A percentile compares a stretch with the other conserved stretches of the same genome.
phyloP scores from a whole-genome alignment of 2,888 invertebrate species.

The Noctua fimbriata region DNA sequence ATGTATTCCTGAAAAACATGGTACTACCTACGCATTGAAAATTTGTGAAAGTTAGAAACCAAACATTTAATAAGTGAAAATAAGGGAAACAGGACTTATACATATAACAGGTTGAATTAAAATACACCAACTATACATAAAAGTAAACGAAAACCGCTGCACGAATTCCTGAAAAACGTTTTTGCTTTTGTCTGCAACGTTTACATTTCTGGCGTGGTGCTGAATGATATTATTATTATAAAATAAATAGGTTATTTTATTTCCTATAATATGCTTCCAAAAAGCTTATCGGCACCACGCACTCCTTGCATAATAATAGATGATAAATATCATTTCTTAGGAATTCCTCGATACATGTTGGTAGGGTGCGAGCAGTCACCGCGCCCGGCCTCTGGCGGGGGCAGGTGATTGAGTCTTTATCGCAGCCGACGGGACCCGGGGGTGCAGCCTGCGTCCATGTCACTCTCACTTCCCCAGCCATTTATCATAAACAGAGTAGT shows the following conservation, averaged over 20 bases:
- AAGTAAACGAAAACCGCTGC: background rate
- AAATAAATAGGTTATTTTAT: conserved; percentile 12
- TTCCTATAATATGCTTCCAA: conserved; percentile 4
- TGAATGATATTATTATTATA: background rate
- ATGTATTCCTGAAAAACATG: conserved; percentile 14
- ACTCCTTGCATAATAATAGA: conserved; percentile 77
- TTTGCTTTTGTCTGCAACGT: background rate
- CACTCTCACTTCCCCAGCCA: conserved; percentile 78
- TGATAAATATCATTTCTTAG: conserved; percentile 78
- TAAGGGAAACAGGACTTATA: background rate
- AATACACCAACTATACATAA: background rate
- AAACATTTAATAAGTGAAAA: background rate
- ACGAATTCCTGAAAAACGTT: background rate
- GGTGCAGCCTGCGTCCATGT: conserved; percentile 79
- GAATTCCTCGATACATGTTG: conserved; percentile 72
- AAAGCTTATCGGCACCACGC: conserved; percentile 73
- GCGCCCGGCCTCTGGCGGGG: conserved; percentile 75
- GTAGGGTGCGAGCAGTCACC: conserved; percentile 72
- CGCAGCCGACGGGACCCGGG: conserved; percentile 73
- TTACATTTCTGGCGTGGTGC: background rate
- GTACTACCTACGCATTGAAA: background rate
- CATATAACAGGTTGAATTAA: background rate
- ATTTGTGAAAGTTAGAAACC: background rate
- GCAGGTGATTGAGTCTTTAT: conserved; percentile 86
- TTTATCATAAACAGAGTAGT: conserved; percentile 78